Percentiles rank a stretch among this genome's conserved stretches.
Conservation (phyloP, 2,113 vertebrate genomes). For the Tor tambroides region DNA sequence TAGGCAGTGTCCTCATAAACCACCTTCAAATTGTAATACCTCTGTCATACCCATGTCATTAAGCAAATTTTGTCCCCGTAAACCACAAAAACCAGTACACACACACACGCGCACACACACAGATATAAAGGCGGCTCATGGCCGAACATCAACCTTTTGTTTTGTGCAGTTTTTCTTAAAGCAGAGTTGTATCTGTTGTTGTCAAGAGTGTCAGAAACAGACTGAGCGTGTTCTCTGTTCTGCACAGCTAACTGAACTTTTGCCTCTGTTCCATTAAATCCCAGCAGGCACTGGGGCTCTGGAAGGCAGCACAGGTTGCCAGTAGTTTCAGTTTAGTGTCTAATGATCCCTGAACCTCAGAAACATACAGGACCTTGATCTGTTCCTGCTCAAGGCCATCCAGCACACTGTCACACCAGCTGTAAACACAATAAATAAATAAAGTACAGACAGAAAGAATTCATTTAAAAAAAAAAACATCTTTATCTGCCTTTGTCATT, state of each 20-base stretch:
- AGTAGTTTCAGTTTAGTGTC: conserved; percentile 26
- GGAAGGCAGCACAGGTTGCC: background rate
- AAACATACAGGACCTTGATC: background rate
- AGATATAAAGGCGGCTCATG: background rate
- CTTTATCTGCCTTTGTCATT: too few relatives aligned
- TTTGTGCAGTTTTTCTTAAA: background rate
- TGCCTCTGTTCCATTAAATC: conserved; percentile 25
- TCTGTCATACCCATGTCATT: too few relatives aligned
- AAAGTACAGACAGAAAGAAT: background rate
- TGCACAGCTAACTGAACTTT: background rate
- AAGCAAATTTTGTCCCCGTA: too few relatives aligned
- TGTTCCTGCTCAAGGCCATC: background rate
- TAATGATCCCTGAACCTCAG: conserved; percentile 43
- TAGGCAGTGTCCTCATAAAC: too few relatives aligned
- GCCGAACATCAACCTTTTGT: background rate
- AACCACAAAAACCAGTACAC: too few relatives aligned
- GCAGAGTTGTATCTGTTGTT: background rate
- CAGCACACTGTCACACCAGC: too few relatives aligned
- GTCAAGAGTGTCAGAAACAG: conserved; percentile 13
- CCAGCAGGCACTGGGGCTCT: conserved; percentile 33
- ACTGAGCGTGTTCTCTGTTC: background rate
- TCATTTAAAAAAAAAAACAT: too few relatives aligned
- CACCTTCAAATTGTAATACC: too few relatives aligned
- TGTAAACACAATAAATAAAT: background rate
- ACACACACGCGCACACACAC: background rate